Evolutionary conservation across 2,888 invertebrate species (phyloP).

Genomic region (Gortyna flavago): DNA sequence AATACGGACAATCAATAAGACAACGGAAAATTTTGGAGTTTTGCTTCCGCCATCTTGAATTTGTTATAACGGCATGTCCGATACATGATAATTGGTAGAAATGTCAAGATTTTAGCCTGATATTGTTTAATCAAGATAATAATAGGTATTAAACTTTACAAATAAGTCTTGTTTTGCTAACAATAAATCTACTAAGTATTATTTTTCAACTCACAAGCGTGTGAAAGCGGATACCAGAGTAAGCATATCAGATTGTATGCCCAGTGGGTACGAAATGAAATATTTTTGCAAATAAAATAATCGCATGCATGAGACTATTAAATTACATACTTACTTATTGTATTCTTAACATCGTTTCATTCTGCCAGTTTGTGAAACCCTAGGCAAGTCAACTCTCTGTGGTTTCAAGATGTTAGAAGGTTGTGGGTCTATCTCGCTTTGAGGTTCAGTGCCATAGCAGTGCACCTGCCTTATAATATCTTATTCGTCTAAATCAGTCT

Average conservation of each 20-base stretch:
- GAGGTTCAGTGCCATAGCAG: background rate
- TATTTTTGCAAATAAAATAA: conserved; percentile 42
- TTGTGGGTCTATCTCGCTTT: background rate
- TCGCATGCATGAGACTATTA: conserved; percentile 14
- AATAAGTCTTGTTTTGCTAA: background rate
- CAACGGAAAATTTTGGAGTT: background rate
- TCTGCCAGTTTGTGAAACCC: background rate
- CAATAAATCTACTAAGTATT: background rate
- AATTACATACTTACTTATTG: conserved; percentile 15
- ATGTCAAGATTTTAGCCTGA: too few species aligned
- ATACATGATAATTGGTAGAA: background rate
- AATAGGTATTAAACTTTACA: too few species aligned
- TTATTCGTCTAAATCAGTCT: background rate
- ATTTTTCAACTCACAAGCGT: conserved; percentile 17
- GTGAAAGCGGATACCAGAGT: conserved; percentile 29
- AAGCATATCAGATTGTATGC: conserved; percentile 57
- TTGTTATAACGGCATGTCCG: background rate
- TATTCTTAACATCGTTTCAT: background rate
- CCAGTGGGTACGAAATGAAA: conserved; percentile 44
- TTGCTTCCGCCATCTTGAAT: conserved; percentile 9
- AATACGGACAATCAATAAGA: background rate
- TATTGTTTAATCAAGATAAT: background rate
- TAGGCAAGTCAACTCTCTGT: background rate
- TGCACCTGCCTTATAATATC: background rate
- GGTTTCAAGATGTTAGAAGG: background rate